Base-by-base conservation (phyloP, 2,113 vertebrate genomes). In the Cariama cristata region DNA sequence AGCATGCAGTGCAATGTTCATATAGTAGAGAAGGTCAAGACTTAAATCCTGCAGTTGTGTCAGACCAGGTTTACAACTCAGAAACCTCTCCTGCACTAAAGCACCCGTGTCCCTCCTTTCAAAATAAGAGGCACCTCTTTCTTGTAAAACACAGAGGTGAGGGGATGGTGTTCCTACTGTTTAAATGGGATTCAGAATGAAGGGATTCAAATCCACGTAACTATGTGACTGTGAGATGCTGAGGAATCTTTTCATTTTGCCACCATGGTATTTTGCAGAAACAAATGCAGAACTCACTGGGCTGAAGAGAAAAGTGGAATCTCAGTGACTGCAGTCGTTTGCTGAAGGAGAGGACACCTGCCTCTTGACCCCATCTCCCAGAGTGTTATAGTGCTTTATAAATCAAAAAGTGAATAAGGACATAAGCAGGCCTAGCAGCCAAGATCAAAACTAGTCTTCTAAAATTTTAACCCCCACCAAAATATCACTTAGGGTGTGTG, bases 11-110 rank as follows among this genome's bases (percentile, higher is more conserved):
- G 77, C 53, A 75, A 94, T 14, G 56, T 85, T 91, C 82, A 52
- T 91, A 12, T 81, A 90, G 82, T 24, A 82, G 45, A 64, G 84
- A 81, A 97, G 66, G 84, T 93, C 90, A 93, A 91, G 91, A 75
- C 40, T 94, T 91, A 95, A 95, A 87, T 82, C 73, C 77, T 87
- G 23, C 23, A 40, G 56, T 93, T 87, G 45, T 38, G 7, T 93
- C 85, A 90, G 53, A 76, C 33, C 33, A 69, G 53, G 74, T 86
- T 92, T 94, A 82, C 62, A 86, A 38, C 50, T 72, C 62, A 58
- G 53, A 93, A 85, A 66, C 44, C 13, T 90, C 53, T 93, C 24
- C 45, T 58, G 53, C 33, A 45, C 26, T 64, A 89, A 85, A 72
- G 45, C n/a, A 67, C 49, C 1, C 27, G 1, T 21, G 17, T 86